Evolutionary conservation across 2,113 vertebrate genomes (phyloP), one percentile per base, ranked within the genome.

Genomic region (Gobio gobio): DNA sequence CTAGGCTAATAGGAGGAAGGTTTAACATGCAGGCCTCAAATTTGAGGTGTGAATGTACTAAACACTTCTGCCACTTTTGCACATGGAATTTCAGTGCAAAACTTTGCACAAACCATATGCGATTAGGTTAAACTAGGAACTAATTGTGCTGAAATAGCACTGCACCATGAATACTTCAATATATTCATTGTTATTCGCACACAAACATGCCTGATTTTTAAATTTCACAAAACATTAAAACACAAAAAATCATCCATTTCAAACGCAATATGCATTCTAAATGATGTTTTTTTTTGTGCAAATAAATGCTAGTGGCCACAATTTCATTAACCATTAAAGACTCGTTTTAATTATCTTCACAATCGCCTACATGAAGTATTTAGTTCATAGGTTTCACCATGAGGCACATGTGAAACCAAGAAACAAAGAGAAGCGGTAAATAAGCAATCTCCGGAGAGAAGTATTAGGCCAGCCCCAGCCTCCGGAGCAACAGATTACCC

Each of bases 401-500:
- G 56, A 45, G 20, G 7, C 4, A 29, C 78, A n/a, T 45, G 36
- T 45, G 56, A 80, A 64, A 64, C 78, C 40, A 45, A 80, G 24
- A 80, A 64, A 63, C 7, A 47, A 4, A 63, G 22, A 63, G n/a
- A 26, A 64, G 14, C 13, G 10, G 12, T 66, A 68, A 68, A 66
- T 18, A 79, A 40, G 12, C 24, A 16, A 49, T 68, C 63, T 82
- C 45, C 54, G 5, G 63, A 82, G 45, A 36, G 45, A 51, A n/a
- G 43, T 47, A 66, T 61, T 33, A 33, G 61, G 45, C 45, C 59
- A 33, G 61, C 63, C 45, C 59, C 10, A 51, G 80, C 66, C 26
- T 79, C 63, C 24, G 68, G 82, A 82, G 29, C 26, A 58, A 22
- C 24, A 58, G 61, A 68, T 63, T 75, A 74, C 49, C 56, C 85